phyloP scores from a whole-genome alignment of 1,140 invertebrate genomes.

The Rhizoglyphus robini region DNA sequence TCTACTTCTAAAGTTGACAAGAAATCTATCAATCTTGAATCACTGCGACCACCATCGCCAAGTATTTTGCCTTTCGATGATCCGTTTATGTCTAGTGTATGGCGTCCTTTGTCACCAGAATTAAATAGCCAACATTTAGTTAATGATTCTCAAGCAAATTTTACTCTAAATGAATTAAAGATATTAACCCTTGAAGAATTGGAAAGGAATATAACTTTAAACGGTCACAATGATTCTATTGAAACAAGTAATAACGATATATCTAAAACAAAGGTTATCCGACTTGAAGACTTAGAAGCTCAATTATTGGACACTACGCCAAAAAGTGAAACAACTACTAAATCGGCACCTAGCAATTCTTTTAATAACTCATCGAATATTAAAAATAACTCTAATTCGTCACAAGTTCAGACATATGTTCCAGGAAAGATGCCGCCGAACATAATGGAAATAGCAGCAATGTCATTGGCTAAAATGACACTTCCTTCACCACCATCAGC shows the following conservation, averaged over 20 bases:
- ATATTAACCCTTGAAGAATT: slow-evolving; percentile 12
- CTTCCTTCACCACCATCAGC: neutral
- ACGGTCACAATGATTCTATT: neutral
- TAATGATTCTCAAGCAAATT: no score
- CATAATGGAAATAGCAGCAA: neutral
- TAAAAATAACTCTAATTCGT: neutral
- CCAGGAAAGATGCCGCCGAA: neutral
- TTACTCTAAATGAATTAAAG: no score
- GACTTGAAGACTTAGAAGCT: slow-evolving; percentile 8
- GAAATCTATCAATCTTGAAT: slow-evolving; percentile 9
- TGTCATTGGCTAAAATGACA: neutral
- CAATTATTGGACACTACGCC: neutral
- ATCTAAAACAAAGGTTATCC: neutral
- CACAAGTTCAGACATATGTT: neutral
- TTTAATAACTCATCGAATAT: no score
- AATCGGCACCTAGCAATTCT: neutral
- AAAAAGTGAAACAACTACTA: neutral
- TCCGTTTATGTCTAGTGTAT: slow-evolving; percentile 8
- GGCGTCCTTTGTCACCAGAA: slow-evolving; percentile 11
- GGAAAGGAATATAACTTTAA: neutral
- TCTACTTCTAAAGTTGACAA: neutral
- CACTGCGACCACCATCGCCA: slow-evolving; percentile 13
- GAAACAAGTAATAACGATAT: neutral
- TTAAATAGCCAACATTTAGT: neutral
- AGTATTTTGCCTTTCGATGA: slow-evolving; percentile 7